phyloP scores from a whole-genome alignment of 2,113 vertebrate species.

The Strigops habroptila region DNA sequence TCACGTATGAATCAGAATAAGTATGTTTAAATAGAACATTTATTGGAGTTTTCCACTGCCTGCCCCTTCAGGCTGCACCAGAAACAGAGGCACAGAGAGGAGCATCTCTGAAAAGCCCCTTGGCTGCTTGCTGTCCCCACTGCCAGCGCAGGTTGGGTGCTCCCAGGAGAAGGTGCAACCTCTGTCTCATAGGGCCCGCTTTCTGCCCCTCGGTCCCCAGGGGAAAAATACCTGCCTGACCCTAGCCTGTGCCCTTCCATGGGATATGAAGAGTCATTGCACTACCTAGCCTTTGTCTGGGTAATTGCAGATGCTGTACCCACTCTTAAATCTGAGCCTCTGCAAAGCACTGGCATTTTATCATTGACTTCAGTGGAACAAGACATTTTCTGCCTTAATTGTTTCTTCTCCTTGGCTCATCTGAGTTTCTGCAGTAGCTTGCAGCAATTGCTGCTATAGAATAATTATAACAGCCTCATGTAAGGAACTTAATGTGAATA shows the following conservation, averaged over 20 bases:
- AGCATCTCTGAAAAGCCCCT: neutral
- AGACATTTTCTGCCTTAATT: neutral
- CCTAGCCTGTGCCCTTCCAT: neutral
- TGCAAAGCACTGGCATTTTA: neutral
- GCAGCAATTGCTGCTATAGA: neutral
- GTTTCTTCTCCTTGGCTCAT: neutral
- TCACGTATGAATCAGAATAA: neutral
- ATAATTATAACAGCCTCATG: neutral
- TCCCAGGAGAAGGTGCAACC: neutral
- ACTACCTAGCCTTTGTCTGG: neutral
- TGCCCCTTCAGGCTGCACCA: neutral
- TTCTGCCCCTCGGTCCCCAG: neutral
- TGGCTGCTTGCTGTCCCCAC: neutral
- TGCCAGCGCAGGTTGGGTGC: neutral
- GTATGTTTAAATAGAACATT: neutral
- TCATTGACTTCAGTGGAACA: neutral
- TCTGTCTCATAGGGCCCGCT: neutral
- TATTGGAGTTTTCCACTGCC: neutral
- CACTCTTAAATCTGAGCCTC: neutral
- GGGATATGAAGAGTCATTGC: fast-evolving
- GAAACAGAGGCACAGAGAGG: neutral
- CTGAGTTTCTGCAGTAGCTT: neutral
- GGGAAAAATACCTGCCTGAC: neutral
- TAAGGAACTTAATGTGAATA: neutral
- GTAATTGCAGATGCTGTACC: neutral